Evolutionary conservation across 2,797 vertebrate genomes (phyloP), one percentile per base, ranked within the genome.

Genomic region (Mormyrops boulengeri): DNA sequence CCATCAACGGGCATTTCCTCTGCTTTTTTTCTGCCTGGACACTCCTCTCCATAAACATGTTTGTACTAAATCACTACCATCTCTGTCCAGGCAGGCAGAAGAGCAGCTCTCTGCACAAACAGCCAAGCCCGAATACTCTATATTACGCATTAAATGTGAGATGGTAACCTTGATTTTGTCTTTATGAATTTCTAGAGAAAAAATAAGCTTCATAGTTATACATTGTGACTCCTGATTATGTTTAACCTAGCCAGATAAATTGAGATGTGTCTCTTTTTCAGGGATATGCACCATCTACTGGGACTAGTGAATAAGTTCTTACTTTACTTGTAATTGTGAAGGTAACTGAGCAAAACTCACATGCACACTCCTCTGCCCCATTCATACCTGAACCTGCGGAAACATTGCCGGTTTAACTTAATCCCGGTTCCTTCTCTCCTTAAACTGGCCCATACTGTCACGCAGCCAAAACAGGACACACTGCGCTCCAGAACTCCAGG

Each of bases 11-110:
- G 11, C 91, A 84, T 85, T 69, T 88, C 41, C 1, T 41, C 55
- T 49, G 53, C 17, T 22, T 57, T 22, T 22, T 77, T 89, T 14
- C 52, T 22, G 87, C 26, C n/a, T 12, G 11, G 26, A 50, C 69
- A 84, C 73, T 90, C 30, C 14, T 38, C 82, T 85, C 87, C 73
- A 17, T 91, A 44, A 85, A 87, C 22, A 30, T 4, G 19, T 52
- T 50, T 85, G n/a, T 11, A 11, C 47, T 85, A 52, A 52, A 85
- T 85, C 5, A 57, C 52, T 38, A 41, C 17, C 53, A 60, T 57
- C 85, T 8, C 30, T 55, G 14, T 26, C 14, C 14, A 22, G 34
- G 26, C 22, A 14, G 17, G 60, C 47, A 17, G 30, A 52, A 57
- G 5, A 38, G 7, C 82, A 49, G 47, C 44, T 85, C 22, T 85